phyloP scores from a whole-genome alignment of 1,140 invertebrate genomes.

The Drosophila persimilis region DNA sequence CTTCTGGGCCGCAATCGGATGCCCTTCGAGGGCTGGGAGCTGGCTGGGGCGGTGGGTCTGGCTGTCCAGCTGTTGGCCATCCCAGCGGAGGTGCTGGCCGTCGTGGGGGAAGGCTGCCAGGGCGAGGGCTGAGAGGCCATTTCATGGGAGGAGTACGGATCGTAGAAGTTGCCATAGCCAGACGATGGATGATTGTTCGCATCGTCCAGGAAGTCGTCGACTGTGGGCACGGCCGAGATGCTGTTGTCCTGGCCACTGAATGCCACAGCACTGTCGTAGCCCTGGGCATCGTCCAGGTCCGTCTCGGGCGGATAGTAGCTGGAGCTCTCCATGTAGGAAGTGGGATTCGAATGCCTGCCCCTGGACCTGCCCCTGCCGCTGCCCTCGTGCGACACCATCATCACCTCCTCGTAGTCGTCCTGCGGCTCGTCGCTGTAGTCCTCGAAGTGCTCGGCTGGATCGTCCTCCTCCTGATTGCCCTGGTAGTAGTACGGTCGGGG shows the following conservation, averaged over 20 bases:
- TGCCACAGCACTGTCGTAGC: constrained; percentile 55
- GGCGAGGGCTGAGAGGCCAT: constrained; percentile 22
- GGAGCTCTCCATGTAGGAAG: neutral
- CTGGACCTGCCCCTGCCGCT: too few relatives aligned
- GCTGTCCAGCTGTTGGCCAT: constrained; percentile 16
- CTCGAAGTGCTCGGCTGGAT: constrained; percentile 36
- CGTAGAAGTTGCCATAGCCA: constrained; percentile 1
- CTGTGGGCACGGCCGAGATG: constrained; percentile 41
- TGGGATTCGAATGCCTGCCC: too few relatives aligned
- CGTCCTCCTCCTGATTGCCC: constrained; percentile 13
- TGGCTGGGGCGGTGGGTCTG: constrained; percentile 3
- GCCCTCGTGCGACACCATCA: constrained; percentile 6
- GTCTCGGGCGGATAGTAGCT: constrained; percentile 20
- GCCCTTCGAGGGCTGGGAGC: constrained; percentile 6
- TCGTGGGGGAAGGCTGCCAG: constrained; percentile 1
- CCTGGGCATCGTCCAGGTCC: constrained; percentile 27
- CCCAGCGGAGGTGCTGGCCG: constrained; percentile 4
- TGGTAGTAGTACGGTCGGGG: constrained; percentile 18
- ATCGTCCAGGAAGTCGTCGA: constrained; percentile 54
- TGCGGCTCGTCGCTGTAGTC: constrained; percentile 43
- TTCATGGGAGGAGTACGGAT: constrained; percentile 14
- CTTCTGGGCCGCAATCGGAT: constrained; percentile 17
- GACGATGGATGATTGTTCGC: neutral
- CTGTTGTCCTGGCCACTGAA: constrained; percentile 58
- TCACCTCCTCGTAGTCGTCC: constrained; percentile 32